These are phyloP conservation scores for Grammomys dolichurus DNA, from an alignment of 2,113 vertebrate species.

Conservation along the genomic window DNA sequence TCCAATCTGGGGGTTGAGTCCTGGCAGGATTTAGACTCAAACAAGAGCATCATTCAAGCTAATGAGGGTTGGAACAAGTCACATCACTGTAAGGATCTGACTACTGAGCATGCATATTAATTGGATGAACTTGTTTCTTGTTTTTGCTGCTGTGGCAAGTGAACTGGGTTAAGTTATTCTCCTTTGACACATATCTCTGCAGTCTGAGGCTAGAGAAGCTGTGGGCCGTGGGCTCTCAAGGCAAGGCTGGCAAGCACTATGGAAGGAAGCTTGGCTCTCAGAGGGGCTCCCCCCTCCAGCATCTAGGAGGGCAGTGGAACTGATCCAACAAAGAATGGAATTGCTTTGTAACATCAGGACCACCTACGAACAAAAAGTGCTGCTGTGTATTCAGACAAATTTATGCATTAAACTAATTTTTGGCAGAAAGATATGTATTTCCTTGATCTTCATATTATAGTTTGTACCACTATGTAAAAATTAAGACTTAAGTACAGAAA, in stretches of 20 bases:
- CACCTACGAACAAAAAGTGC: background rate
- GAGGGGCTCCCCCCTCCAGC: background rate
- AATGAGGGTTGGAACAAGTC: background rate
- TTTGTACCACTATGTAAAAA: background rate
- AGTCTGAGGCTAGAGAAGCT: background rate
- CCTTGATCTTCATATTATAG: slow-evolving; percentile 23
- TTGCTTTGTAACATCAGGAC: background rate
- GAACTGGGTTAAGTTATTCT: background rate
- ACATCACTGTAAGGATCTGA: background rate
- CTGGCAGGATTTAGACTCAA: slow-evolving; percentile 41
- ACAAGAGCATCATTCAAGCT: slow-evolving; percentile 75
- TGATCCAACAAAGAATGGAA: background rate
- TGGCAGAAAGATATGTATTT: slow-evolving; percentile 4
- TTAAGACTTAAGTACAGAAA: background rate
- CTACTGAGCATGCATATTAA: slow-evolving; percentile 62
- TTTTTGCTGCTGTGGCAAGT: slow-evolving; percentile 36
- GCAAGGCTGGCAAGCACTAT: background rate
- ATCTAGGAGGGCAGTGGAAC: background rate
- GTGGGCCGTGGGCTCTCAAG: background rate
- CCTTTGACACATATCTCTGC: slow-evolving; percentile 23
- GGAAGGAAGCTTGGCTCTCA: background rate
- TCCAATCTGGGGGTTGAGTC: slow-evolving; percentile 32
- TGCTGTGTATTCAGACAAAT: background rate
- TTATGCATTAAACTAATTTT: background rate
- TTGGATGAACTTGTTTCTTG: slow-evolving; percentile 57